Conservation (phyloP, 2,113 vertebrate species). For the Arothron firmamentum region DNA sequence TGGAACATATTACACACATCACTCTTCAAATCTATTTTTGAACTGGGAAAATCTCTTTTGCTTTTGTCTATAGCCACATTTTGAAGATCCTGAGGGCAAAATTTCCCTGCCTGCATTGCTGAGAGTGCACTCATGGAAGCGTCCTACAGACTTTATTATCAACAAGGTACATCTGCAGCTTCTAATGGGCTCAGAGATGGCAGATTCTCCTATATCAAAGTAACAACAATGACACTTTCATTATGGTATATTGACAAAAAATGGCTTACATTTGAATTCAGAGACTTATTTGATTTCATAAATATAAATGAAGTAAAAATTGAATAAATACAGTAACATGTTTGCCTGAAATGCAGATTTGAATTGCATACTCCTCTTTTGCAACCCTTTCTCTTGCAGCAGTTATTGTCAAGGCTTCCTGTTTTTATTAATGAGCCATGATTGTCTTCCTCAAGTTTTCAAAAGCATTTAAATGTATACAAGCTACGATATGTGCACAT, state of each 20-base stretch:
- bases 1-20: neutral
- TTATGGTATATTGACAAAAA: neutral
- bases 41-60: neutral
- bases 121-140: conserved; percentile 86
- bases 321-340: neutral
- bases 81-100: conserved; percentile 90
- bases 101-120: conserved; percentile 80
- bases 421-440: conserved; percentile 43
- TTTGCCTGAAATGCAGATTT: conserved; percentile 30
- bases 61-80: conserved; percentile 70
- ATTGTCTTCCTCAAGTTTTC: conserved; percentile 41
- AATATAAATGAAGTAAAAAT: too few species aligned
- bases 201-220: too few species aligned
- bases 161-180: conserved; percentile 67
- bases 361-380: conserved; percentile 46
- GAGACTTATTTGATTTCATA: too few species aligned
- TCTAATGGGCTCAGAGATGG: neutral
- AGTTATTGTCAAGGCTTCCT: conserved; percentile 40
- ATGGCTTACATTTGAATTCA: neutral
- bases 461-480: conserved; percentile 39
- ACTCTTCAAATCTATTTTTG: neutral
- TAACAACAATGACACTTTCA: too few species aligned
- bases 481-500: conserved; percentile 18
- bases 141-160: conserved; percentile 80
- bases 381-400: conserved; percentile 30